These are phyloP conservation scores for Cranoglanis bouderius DNA, from an alignment of 2,113 vertebrate species.

Conservation along the genomic window DNA sequence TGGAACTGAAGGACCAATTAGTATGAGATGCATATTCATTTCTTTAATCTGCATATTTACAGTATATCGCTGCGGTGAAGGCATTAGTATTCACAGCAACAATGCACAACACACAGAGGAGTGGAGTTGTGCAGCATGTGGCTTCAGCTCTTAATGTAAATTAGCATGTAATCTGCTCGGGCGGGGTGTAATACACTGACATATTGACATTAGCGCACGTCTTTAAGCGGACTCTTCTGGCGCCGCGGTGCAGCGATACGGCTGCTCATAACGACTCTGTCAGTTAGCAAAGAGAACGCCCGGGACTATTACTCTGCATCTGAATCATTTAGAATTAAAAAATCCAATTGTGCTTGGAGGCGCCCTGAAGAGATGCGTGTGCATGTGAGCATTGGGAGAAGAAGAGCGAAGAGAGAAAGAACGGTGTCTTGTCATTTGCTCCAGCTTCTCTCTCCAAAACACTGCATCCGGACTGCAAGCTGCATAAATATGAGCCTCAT, in stretches of 20 bases:
- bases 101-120: background rate
- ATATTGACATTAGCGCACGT: slow-evolving; percentile 11
- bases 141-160: slow-evolving; percentile 29
- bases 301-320: background rate
- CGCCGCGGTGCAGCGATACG: background rate
- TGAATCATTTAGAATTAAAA: background rate
- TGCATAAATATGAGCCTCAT: slow-evolving; percentile 37
- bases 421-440: slow-evolving; percentile 11
- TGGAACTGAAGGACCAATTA: slow-evolving; percentile 48
- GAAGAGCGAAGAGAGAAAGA: background rate
- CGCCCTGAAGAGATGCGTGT: slow-evolving; percentile 27
- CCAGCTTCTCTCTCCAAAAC: slow-evolving; percentile 20
- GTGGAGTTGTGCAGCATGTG: background rate
- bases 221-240: slow-evolving; percentile 2
- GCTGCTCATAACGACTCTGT: slow-evolving; percentile 38
- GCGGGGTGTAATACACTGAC: slow-evolving; percentile 21
- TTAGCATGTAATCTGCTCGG: slow-evolving; percentile 8
- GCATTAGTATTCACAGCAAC: slow-evolving; percentile 22
- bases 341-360: slow-evolving; percentile 24
- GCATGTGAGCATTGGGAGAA: background rate
- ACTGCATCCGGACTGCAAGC: slow-evolving; percentile 27
- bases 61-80: slow-evolving; percentile 14
- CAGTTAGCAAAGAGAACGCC: slow-evolving; percentile 18
- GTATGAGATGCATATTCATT: slow-evolving; percentile 44
- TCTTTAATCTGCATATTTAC: slow-evolving; percentile 35